Evolutionary conservation across 2,797 vertebrate species (phyloP).

Genomic region (Helicolenus hilgendorfi): DNA sequence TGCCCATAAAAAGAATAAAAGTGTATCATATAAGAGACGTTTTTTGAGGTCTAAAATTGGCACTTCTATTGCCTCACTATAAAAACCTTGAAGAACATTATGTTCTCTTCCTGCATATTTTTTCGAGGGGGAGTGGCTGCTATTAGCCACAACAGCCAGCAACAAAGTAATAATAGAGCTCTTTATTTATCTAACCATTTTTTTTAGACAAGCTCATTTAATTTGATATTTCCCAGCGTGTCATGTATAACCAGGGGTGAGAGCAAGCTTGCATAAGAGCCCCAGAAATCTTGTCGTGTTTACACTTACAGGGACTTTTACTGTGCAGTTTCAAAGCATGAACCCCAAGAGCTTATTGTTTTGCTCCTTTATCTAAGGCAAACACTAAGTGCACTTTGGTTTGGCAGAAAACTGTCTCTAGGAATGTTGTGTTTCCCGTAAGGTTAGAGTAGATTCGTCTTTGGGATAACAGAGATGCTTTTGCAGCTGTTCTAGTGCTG

Average conservation of each 20-base stretch:
- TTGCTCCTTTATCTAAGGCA: conserved; percentile 64
- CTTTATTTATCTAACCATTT: conserved; percentile 64
- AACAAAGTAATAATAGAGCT: conserved; percentile 64
- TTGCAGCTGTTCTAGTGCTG: conserved; percentile 64
- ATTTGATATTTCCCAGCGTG: conserved; percentile 81
- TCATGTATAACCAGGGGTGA: conserved; percentile 39
- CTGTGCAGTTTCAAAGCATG: conserved; percentile 47
- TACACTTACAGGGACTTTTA: conserved; percentile 47
- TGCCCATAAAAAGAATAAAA: background rate
- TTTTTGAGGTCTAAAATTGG: background rate
- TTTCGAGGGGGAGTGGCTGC: background rate
- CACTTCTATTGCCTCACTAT: conserved; percentile 22
- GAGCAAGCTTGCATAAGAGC: conserved; percentile 53
- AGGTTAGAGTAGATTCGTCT: conserved; percentile 45
- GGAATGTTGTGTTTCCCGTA: conserved; percentile 67
- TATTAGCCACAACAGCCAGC: conserved; percentile 58
- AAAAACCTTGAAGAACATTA: conserved; percentile 69
- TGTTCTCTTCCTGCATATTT: conserved; percentile 62
- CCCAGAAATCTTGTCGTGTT: conserved; percentile 59
- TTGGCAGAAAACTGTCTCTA: conserved; percentile 52
- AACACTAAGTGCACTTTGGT: conserved; percentile 65
- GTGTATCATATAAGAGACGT: no score
- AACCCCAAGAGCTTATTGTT: conserved; percentile 59
- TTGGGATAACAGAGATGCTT: conserved; percentile 61
- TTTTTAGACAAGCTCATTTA: conserved; percentile 61